A percentile compares a stretch with the other conserved stretches of the same genome.
Evolutionary conservation across 35 echinoderm and acorn worm species (phyloP).

Genomic region (Apostichopus parvimensis): DNA sequence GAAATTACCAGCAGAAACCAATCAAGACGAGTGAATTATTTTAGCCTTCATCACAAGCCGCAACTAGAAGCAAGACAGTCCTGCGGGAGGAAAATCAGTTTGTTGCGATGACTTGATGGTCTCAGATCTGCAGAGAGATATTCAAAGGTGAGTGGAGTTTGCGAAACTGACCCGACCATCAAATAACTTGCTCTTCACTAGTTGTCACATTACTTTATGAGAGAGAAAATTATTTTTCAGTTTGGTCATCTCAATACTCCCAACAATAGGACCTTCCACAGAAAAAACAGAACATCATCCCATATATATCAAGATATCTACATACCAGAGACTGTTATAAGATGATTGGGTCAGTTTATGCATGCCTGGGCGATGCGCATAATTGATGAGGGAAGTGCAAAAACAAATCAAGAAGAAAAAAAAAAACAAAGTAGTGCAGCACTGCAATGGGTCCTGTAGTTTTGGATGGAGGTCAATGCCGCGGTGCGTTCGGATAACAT

Average conservation of each 20-base stretch:
- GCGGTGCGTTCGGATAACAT: background rate
- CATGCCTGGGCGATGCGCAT: slow-evolving; percentile 2
- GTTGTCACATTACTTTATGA: background rate
- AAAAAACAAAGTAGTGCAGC: background rate
- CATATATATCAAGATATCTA: background rate
- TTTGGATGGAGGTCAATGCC: background rate
- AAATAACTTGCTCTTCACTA: background rate
- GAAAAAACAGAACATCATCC: background rate
- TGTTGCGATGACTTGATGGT: slow-evolving; percentile 50
- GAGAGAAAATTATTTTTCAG: too few species aligned
- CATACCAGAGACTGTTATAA: background rate
- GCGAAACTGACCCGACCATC: slow-evolving; percentile 30
- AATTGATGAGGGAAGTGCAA: background rate
- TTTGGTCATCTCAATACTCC: too few species aligned
- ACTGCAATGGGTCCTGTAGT: background rate
- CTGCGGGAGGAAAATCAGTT: slow-evolving; percentile 12
- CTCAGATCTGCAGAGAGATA: slow-evolving; percentile 52
- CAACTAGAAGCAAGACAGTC: slow-evolving; percentile 16
- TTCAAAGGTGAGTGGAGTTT: slow-evolving; percentile 26
- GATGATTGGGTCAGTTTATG: slow-evolving; percentile 19
- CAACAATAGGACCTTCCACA: too few species aligned
- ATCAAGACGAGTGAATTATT: slow-evolving; percentile 10
- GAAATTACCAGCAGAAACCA: background rate
- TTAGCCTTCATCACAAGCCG: background rate
- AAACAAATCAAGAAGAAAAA: background rate